Evolutionary conservation across 2,113 vertebrate species (phyloP).

Genomic region (Shinisaurus crocodilurus): DNA sequence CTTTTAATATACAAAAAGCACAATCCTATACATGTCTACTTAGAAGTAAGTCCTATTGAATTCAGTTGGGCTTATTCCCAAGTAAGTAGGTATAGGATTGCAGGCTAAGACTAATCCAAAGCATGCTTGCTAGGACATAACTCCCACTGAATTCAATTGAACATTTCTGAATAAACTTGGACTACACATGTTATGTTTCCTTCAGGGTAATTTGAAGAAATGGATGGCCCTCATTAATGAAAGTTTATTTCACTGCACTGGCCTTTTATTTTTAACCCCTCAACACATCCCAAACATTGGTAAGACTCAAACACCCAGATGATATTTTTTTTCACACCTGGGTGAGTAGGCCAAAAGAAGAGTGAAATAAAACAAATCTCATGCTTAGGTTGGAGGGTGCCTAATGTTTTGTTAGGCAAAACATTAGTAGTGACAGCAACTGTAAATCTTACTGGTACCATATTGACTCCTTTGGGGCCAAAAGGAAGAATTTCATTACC

Average conservation of each 20-base stretch:
- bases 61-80: not conserved
- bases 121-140: not conserved
- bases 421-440: conserved; percentile 37
- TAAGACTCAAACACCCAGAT: not conserved
- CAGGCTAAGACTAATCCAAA: not conserved
- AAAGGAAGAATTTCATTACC: conserved; percentile 29
- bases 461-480: conserved; percentile 45
- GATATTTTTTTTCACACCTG: conserved; percentile 5
- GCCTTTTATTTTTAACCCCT: not conserved
- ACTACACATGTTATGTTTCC: conserved; percentile 1
- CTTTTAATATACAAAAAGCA: not conserved
- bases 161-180: not conserved
- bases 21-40: conserved; percentile 3
- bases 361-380: not conserved
- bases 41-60: not conserved
- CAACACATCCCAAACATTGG: not conserved
- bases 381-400: not conserved
- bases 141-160: not conserved
- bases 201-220: conserved; percentile 36
- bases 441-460: conserved; percentile 36
- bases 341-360: not conserved
- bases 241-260: conserved; percentile 1
- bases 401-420: conserved; percentile 16
- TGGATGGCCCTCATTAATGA: conserved; percentile 23
- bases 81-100: not conserved